A percentile compares a stretch with the other conserved stretches of the same genome.
phyloP scores from a whole-genome alignment of 2,888 invertebrate genomes.

The Yponomeuta cagnagella region DNA sequence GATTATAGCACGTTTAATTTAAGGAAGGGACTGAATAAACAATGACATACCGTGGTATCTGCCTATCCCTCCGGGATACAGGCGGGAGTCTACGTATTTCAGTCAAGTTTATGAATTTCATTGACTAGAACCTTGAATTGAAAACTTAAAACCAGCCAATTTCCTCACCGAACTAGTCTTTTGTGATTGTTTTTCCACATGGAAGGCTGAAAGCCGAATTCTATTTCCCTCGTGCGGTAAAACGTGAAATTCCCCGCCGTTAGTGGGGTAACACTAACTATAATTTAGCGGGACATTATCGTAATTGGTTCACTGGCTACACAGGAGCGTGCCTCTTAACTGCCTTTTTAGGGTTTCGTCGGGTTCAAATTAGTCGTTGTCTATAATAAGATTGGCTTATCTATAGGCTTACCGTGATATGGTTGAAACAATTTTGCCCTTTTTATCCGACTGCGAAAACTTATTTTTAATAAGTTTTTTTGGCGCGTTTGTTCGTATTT shows the following conservation, averaged over 20 bases:
- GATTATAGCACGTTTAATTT: too few relatives aligned
- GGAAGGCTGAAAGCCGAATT: constrained; percentile 4
- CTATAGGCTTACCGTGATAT: not conserved
- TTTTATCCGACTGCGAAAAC: not conserved
- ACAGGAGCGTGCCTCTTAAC: constrained; percentile 6
- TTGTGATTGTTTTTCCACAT: not conserved
- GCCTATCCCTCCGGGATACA: too few relatives aligned
- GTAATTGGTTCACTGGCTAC: constrained; percentile 16
- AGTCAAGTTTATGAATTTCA: too few relatives aligned
- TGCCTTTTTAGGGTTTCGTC: constrained; percentile 10
- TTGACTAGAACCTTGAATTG: too few relatives aligned
- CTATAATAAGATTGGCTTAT: not conserved
- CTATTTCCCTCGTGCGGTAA: constrained; percentile 10
- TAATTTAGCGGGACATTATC: constrained; percentile 18
- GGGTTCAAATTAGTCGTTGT: constrained; percentile 7
- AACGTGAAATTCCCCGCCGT: constrained; percentile 18
- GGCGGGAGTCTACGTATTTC: too few relatives aligned
- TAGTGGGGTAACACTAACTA: constrained; percentile 17
- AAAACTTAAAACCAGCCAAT: too few relatives aligned
- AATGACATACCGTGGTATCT: too few relatives aligned
- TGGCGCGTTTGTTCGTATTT: not conserved
- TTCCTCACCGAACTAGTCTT: not conserved
- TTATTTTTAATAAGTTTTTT: too few relatives aligned
- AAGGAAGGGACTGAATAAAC: too few relatives aligned
- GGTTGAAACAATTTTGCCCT: not conserved